These are phyloP conservation scores for Chaetorhynchus papuensis DNA, from an alignment of 2,113 vertebrate genomes.

Conservation along the genomic window DNA sequence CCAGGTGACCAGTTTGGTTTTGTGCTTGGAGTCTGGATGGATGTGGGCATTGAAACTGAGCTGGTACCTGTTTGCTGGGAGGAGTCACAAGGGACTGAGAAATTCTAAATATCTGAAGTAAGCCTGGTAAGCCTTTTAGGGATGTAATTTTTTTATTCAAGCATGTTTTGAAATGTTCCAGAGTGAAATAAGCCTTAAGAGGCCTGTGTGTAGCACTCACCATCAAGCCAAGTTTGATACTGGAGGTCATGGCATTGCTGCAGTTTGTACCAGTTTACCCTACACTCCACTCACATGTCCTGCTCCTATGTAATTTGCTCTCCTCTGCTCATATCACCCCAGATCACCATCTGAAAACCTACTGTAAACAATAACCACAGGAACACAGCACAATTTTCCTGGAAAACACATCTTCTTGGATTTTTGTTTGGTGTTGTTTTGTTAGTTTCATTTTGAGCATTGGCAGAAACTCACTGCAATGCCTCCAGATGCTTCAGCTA, in stretches of 20 bases:
- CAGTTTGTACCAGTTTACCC: not conserved
- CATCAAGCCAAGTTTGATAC: not conserved
- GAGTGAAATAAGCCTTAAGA: not conserved
- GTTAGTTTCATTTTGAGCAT: not conserved
- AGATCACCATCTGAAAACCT: not conserved
- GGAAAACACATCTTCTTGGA: not conserved
- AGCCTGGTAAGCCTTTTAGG: not conserved
- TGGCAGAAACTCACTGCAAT: not conserved
- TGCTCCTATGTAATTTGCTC: not conserved
- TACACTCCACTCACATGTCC: fast-evolving
- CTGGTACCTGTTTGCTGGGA: not conserved
- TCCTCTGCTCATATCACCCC: not conserved
- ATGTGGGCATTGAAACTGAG: fast-evolving
- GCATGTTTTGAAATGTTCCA: not conserved
- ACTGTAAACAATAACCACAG: not conserved
- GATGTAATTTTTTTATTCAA: not conserved
- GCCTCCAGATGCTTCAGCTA: not conserved
- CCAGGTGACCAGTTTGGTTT: not conserved
- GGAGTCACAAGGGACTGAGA: not conserved
- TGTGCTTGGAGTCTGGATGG: not conserved
- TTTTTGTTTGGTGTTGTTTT: not conserved
- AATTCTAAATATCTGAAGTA: not conserved
- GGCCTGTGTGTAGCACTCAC: not conserved
- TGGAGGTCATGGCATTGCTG: not conserved
- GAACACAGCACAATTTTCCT: not conserved